phyloP scores from a whole-genome alignment of 2,113 vertebrate genomes.

The Nothoprocta perdicaria region DNA sequence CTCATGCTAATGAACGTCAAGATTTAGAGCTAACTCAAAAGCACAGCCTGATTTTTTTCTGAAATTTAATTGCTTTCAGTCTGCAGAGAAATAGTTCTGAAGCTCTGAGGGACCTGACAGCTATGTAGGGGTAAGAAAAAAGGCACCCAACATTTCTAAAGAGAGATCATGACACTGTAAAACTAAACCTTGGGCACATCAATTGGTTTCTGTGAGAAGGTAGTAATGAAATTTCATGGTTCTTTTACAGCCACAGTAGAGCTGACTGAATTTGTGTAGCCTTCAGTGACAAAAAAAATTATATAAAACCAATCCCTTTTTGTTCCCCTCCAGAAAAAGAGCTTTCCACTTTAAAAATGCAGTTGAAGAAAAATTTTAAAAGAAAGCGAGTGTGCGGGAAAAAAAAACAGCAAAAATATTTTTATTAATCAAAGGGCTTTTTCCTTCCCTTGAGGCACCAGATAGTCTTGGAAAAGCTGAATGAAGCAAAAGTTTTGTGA shows the following conservation, averaged over 20 bases:
- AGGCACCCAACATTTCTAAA: neutral
- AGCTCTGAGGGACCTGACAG: neutral
- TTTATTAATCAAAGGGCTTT: neutral
- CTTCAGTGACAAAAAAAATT: neutral
- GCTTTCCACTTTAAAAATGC: neutral
- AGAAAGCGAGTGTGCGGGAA: neutral
- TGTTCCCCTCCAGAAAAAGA: neutral
- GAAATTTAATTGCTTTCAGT: conserved; percentile 20
- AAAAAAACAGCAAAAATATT: neutral
- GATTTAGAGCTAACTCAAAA: neutral
- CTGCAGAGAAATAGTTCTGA: conserved; percentile 11
- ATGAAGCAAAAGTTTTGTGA: conserved; percentile 59
- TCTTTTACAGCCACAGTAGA: neutral
- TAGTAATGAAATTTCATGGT: neutral
- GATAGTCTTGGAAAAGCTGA: conserved; percentile 55
- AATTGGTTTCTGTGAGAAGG: conserved; percentile 22
- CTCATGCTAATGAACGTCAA: neutral
- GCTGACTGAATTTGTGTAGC: neutral
- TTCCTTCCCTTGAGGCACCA: conserved; percentile 10
- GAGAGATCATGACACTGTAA: neutral
- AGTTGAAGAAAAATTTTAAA: neutral
- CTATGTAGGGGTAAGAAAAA: neutral
- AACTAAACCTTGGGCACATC: neutral
- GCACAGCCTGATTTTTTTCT: neutral
- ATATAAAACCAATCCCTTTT: neutral